Base-by-base conservation (phyloP, 2,888 invertebrate genomes). In the Gandaritis pyraliata region DNA sequence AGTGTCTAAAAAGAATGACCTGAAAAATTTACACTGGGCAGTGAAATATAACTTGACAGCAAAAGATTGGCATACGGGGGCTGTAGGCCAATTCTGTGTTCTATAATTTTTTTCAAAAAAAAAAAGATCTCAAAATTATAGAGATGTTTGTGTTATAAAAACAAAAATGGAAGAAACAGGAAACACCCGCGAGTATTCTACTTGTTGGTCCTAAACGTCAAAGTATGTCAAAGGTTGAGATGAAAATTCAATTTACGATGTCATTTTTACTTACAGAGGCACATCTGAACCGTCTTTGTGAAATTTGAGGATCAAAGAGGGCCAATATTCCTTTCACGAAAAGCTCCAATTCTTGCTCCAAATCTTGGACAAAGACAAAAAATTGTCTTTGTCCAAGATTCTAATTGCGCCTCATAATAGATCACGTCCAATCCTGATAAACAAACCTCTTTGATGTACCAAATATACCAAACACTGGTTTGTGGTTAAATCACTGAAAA, bases 271-370 rank as follows among this genome's bases (percentile, higher is more conserved):
- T 13, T 41, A 50, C 18, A 51, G 33, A 36, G 51, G 51, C 16
- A 54, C 18, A 50, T 48, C 56, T 49, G 56, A 62, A 62, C 38
- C 45, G 30, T 64, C 75, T 78, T 77, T 80, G 76, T 79, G 78
- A 78, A 77, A 80, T 81, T 79, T 74, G 74, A 78, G 76, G 74
- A 71, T 69, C 62, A 71, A 77, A 69, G 73, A 61, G 73, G 71
- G 70, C 74, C 71, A 60, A 64, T 71, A 72, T 70, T 63, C 59
- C 57, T 49, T 33, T 68, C 65, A 55, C 65, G 59, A 53, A 69
- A 66, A 46, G 30, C 47, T 54, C 46, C 58, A 47, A 48, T 23
- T 39, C 38, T 41, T 56, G 48, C 54, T 60, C n/a, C n/a, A n/a
- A n/a, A n/a, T n/a, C n/a, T n/a, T n/a, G n/a, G n/a, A n/a, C n/a